A percentile compares a stretch with the other conserved stretches of the same genome.
phyloP scores from a whole-genome alignment of 2,113 vertebrate genomes.

The Microcebus ravelobensis region DNA sequence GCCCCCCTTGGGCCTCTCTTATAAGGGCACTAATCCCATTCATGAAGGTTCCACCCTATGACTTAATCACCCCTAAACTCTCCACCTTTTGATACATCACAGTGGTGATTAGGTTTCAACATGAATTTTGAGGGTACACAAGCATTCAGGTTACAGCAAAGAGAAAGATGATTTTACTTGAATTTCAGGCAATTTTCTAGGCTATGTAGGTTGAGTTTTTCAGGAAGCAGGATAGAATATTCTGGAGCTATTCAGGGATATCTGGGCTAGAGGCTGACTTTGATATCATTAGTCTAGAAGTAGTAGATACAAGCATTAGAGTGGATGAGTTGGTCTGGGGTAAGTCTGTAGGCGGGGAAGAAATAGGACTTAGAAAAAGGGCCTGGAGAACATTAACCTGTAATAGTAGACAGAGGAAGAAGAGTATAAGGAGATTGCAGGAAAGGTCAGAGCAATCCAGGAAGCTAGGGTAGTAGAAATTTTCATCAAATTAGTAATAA shows the following conservation, averaged over 20 bases:
- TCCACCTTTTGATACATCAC: background rate
- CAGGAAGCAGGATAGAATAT: background rate
- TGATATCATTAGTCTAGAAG: background rate
- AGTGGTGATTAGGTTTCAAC: background rate
- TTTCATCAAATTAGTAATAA: background rate
- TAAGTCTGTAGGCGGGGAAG: background rate
- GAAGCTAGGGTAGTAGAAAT: background rate
- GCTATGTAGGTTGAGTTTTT: background rate
- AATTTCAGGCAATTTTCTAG: background rate
- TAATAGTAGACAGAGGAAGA: background rate
- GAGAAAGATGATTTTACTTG: background rate
- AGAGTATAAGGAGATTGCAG: background rate
- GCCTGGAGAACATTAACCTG: background rate
- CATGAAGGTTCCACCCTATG: background rate
- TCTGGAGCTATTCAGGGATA: background rate
- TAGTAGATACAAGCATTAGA: background rate
- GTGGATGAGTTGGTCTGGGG: background rate
- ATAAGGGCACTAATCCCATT: background rate
- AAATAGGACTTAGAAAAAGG: background rate
- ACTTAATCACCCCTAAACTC: background rate
- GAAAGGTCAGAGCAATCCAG: background rate
- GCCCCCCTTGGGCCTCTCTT: background rate
- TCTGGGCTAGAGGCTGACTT: background rate
- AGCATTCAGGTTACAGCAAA: background rate
- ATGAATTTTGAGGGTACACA: background rate